A percentile compares a stretch with the other conserved stretches of the same genome.
Evolutionary conservation across 2,888 invertebrate genomes (phyloP).

Genomic region (Papilio elwesi): DNA sequence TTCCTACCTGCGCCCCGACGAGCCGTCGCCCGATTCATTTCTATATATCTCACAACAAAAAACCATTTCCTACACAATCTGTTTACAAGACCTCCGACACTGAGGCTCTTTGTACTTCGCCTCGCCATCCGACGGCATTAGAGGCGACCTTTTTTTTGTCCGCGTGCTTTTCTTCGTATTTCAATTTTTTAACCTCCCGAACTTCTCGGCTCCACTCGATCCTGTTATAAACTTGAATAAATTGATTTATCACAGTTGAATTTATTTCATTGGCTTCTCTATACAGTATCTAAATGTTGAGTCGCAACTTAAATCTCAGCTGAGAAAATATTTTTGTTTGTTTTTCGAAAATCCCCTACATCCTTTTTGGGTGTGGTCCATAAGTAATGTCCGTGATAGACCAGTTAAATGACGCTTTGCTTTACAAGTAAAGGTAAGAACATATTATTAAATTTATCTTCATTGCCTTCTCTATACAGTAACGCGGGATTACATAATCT

Average conservation of each 20-base stretch:
- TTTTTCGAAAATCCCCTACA: background rate
- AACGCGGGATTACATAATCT: slow-evolving; percentile 51
- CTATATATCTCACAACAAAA: slow-evolving; percentile 57
- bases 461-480: slow-evolving; percentile 25
- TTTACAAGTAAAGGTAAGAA: background rate
- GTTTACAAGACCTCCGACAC: slow-evolving; percentile 82
- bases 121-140: slow-evolving; percentile 57
- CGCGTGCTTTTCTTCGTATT: slow-evolving; percentile 59
- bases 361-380: background rate
- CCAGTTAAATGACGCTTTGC: background rate
- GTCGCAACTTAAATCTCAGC: background rate
- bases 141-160: slow-evolving; percentile 75
- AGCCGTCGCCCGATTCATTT: slow-evolving; percentile 60
- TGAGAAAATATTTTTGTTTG: slow-evolving; percentile 10
- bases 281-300: no score
- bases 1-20: slow-evolving; percentile 70
- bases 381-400: background rate
- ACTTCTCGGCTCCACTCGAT: slow-evolving; percentile 42
- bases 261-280: slow-evolving; percentile 25
- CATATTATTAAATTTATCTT: background rate
- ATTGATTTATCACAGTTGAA: slow-evolving; percentile 32
- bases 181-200: slow-evolving; percentile 50
- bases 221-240: slow-evolving; percentile 24
- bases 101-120: slow-evolving; percentile 66
- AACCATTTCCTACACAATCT: slow-evolving; percentile 78